Conservation (phyloP, 2,888 invertebrate species). For the Tachystola acroxantha region DNA sequence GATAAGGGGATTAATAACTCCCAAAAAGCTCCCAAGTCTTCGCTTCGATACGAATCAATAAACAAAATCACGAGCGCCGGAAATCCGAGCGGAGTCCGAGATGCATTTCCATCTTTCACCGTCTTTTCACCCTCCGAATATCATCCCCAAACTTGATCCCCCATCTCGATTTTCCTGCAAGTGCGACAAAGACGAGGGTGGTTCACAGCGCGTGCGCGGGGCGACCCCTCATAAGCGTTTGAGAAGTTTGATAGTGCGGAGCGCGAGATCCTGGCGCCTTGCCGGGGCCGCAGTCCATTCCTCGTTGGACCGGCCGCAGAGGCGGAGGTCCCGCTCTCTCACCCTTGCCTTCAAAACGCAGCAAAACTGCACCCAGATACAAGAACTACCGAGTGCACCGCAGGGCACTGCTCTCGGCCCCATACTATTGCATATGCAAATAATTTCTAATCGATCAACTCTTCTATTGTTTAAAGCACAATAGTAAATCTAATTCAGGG, state of each 20-base stretch:
- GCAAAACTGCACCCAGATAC: slow-evolving; percentile 30
- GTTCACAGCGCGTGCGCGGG: slow-evolving; percentile 59
- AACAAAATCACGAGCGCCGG: slow-evolving; percentile 75
- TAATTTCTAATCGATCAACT: slow-evolving; percentile 10
- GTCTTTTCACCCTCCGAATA: slow-evolving; percentile 74
- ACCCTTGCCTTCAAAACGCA: slow-evolving; percentile 42
- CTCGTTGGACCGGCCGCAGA: slow-evolving; percentile 69
- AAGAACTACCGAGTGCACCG: slow-evolving; percentile 26
- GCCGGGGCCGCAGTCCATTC: slow-evolving; percentile 65
- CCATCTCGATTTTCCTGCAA: slow-evolving; percentile 35
- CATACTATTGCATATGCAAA: slow-evolving; percentile 2
- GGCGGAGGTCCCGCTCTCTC: slow-evolving; percentile 75
- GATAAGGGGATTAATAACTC: slow-evolving; percentile 66
- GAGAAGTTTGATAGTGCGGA: slow-evolving; percentile 61
- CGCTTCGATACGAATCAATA: slow-evolving; percentile 70
- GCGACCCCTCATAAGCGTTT: slow-evolving; percentile 66
- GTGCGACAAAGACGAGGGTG: slow-evolving; percentile 43
- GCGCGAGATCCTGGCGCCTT: slow-evolving; percentile 63
- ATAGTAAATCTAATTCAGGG: slow-evolving; percentile 33
- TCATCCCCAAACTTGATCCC: slow-evolving; percentile 62
- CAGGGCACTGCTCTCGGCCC: slow-evolving; percentile 26
- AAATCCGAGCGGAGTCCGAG: slow-evolving; percentile 74
- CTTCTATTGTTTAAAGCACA: background rate
- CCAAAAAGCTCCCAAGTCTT: slow-evolving; percentile 45
- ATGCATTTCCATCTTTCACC: slow-evolving; percentile 77